These are phyloP conservation scores for Tenrec ecaudatus DNA, from an alignment of 2,113 vertebrate species.

Conservation along the genomic window DNA sequence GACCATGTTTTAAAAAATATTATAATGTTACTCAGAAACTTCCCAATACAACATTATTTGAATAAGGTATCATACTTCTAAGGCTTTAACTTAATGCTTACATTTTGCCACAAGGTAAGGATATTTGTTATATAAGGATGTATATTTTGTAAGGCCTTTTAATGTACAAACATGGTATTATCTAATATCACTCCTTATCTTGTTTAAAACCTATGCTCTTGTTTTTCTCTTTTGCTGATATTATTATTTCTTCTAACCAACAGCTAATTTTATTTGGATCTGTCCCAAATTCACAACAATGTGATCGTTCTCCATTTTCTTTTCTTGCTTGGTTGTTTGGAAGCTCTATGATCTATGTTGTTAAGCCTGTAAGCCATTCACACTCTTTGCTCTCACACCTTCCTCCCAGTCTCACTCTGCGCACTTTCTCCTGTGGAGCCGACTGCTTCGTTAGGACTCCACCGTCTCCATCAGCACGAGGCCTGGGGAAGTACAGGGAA, in stretches of 20 bases:
- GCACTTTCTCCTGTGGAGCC: not conserved
- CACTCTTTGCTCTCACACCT: not conserved
- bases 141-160: not conserved
- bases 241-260: not conserved
- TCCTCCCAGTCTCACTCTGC: too few relatives aligned
- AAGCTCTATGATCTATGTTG: not conserved
- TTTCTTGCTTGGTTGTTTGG: not conserved
- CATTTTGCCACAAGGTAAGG: not conserved
- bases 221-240: not conserved
- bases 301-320: not conserved
- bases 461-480: not conserved
- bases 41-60: slow-evolving; percentile 32
- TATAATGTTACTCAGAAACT: not conserved
- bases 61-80: not conserved
- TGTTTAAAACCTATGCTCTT: not conserved
- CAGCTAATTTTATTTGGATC: not conserved
- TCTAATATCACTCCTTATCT: not conserved
- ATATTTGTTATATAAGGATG: not conserved
- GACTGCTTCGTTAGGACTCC: not conserved
- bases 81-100: not conserved
- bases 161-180: not conserved
- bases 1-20: not conserved
- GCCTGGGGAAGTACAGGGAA: not conserved
- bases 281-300: not conserved
- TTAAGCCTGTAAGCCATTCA: not conserved